phyloP scores from a whole-genome alignment of 2,797 vertebrate species.

The Acanthurus leucopareius region DNA sequence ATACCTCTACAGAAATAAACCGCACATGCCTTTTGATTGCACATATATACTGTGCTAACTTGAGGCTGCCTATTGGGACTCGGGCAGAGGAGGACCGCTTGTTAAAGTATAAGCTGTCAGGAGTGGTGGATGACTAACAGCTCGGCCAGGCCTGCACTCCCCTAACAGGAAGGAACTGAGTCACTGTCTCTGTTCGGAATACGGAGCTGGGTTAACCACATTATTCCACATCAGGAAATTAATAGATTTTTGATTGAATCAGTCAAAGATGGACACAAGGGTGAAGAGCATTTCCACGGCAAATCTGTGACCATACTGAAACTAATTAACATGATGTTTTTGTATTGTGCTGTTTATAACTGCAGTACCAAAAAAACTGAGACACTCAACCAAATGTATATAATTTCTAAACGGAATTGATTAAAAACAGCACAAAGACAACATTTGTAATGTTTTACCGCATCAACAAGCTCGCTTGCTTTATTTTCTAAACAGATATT shows the following conservation, averaged over 20 bases:
- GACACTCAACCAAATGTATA: no score
- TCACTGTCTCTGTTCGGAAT: constrained; percentile 67
- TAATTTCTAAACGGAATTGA: no score
- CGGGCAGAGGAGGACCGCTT: neutral
- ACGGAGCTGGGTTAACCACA: constrained; percentile 31
- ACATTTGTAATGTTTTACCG: no score
- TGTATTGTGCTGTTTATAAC: no score
- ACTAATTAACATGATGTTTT: no score
- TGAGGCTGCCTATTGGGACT: constrained; percentile 13
- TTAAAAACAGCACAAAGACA: no score
- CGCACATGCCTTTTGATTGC: neutral
- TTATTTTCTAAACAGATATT: no score
- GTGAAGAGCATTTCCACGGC: neutral
- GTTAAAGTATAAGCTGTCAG: constrained; percentile 46
- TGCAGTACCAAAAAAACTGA: no score
- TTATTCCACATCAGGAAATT: constrained; percentile 58
- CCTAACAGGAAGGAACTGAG: constrained; percentile 72
- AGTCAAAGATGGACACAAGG: constrained; percentile 38
- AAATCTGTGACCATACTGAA: neutral
- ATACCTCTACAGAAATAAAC: constrained; percentile 6
- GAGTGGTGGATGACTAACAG: constrained; percentile 55
- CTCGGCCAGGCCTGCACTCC: constrained; percentile 22
- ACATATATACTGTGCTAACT: neutral
- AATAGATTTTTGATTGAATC: constrained; percentile 58
- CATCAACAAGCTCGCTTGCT: no score